phyloP scores from a whole-genome alignment of 2,888 invertebrate species.

The Prosapia bicincta region DNA sequence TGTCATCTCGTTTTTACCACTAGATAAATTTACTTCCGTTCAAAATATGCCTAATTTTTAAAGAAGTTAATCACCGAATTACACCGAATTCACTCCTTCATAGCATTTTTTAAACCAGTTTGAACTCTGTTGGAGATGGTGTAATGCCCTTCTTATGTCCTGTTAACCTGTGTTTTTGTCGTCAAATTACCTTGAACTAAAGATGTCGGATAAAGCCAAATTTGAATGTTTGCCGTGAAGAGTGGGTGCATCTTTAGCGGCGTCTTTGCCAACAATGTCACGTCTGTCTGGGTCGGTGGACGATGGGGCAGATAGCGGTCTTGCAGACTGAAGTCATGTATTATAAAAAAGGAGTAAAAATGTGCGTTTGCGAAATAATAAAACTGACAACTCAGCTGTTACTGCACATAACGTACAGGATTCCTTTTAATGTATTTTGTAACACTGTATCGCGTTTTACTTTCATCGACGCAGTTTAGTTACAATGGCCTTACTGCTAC shows the following conservation, averaged over 20 bases:
- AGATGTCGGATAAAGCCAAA: background rate
- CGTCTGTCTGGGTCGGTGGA: background rate
- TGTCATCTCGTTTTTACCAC: too few relatives aligned
- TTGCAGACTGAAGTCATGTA: background rate
- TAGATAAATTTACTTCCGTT: too few relatives aligned
- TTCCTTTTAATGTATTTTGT: too few relatives aligned
- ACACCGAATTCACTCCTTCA: background rate
- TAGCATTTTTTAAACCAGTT: background rate
- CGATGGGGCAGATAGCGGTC: background rate
- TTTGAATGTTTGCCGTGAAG: background rate
- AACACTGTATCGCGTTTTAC: too few relatives aligned
- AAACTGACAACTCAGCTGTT: too few relatives aligned
- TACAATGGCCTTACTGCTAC: too few relatives aligned
- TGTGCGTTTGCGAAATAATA: background rate
- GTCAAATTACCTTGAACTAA: background rate
- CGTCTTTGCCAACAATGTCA: background rate
- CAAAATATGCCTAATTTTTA: background rate
- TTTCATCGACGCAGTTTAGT: too few relatives aligned
- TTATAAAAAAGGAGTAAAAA: background rate
- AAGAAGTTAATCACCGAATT: background rate
- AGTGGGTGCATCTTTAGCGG: background rate
- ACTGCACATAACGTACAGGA: too few relatives aligned
- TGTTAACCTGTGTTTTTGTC: background rate
- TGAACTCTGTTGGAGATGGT: background rate
- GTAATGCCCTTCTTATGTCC: background rate